Evolutionary conservation across 2,888 invertebrate species (phyloP).

Genomic region (Pharmacophagus antenor): DNA sequence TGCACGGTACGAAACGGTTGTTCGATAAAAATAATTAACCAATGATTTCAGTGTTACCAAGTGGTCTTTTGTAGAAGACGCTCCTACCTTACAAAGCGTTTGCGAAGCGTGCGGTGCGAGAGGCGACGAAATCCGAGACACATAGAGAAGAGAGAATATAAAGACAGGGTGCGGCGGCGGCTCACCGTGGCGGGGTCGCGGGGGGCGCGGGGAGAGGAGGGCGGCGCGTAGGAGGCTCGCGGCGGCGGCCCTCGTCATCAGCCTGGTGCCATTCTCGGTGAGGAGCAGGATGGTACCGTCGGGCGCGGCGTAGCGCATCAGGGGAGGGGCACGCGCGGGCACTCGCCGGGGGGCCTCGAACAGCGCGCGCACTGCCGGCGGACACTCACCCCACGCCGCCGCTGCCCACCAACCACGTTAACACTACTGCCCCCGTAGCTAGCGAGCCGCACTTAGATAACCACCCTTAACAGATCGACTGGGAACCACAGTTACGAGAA

Average conservation of each 20-base stretch:
- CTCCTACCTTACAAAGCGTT: conserved; percentile 77
- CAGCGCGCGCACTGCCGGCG: conserved; percentile 79
- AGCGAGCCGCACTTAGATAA: conserved; percentile 61
- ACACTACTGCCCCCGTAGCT: conserved; percentile 60
- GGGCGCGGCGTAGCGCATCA: conserved; percentile 82
- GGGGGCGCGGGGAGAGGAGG: conserved; percentile 78
- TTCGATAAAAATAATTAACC: neutral
- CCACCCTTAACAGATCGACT: conserved; percentile 61
- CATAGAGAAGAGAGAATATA: conserved; percentile 65
- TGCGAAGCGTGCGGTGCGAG: conserved; percentile 78
- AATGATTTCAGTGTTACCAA: neutral
- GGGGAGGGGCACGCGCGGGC: conserved; percentile 70
- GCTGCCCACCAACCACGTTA: conserved; percentile 78
- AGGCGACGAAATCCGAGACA: conserved; percentile 76
- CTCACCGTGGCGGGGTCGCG: conserved; percentile 78
- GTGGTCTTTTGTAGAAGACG: conserved; percentile 37
- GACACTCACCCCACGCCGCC: conserved; percentile 73
- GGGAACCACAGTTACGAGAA: neutral
- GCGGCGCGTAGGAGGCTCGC: conserved; percentile 78
- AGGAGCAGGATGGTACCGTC: conserved; percentile 83
- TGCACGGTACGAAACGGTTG: neutral
- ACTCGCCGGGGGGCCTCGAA: conserved; percentile 72
- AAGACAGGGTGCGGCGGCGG: conserved; percentile 73
- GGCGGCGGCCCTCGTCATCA: conserved; percentile 78
- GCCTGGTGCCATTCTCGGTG: conserved; percentile 83